Conservation (phyloP, 30 jellyfish, hydroid and myxozoan species). For the Chironex yamaguchii region DNA sequence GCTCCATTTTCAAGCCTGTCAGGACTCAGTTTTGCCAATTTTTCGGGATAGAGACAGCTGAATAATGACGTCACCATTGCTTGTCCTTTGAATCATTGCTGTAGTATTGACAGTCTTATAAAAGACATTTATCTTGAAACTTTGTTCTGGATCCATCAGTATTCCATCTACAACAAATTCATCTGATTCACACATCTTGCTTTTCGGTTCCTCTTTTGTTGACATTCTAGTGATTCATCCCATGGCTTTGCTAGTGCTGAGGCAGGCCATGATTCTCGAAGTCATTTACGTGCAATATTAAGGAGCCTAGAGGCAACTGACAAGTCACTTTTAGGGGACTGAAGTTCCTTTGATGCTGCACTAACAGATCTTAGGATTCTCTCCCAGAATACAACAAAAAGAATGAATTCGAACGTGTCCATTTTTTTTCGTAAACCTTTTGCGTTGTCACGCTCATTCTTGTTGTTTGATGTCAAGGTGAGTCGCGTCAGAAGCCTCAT, state of each 20-base stretch:
- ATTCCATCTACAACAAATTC: slow-evolving; percentile 17
- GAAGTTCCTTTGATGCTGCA: not conserved
- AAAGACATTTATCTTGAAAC: slow-evolving; percentile 25
- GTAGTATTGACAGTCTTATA: slow-evolving; percentile 27
- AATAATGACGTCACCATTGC: slow-evolving; percentile 5
- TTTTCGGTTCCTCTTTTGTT: slow-evolving; percentile 13
- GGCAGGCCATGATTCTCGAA: slow-evolving; percentile 2
- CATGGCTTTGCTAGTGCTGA: no score
- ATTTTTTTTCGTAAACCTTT: not conserved
- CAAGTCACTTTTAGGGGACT: not conserved
- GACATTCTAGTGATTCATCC: no score
- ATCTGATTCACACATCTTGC: slow-evolving; percentile 14
- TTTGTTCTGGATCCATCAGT: slow-evolving; percentile 23
- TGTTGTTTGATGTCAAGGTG: slow-evolving; percentile 16
- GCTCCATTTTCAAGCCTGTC: not conserved
- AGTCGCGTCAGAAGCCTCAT: slow-evolving; percentile 37
- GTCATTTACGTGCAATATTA: no score
- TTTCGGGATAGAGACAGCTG: not conserved
- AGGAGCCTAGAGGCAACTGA: slow-evolving; percentile 3
- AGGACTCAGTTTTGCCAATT: not conserved
- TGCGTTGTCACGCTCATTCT: slow-evolving; percentile 36
- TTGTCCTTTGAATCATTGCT: slow-evolving; percentile 48
- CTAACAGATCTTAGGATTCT: not conserved
- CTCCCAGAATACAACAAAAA: slow-evolving; percentile 38
- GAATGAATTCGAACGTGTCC: slow-evolving; percentile 30